Percentiles rank a stretch among this genome's conserved stretches.
Evolutionary conservation across 1,140 invertebrate genomes (phyloP).

Genomic region (Papilio machaon): DNA sequence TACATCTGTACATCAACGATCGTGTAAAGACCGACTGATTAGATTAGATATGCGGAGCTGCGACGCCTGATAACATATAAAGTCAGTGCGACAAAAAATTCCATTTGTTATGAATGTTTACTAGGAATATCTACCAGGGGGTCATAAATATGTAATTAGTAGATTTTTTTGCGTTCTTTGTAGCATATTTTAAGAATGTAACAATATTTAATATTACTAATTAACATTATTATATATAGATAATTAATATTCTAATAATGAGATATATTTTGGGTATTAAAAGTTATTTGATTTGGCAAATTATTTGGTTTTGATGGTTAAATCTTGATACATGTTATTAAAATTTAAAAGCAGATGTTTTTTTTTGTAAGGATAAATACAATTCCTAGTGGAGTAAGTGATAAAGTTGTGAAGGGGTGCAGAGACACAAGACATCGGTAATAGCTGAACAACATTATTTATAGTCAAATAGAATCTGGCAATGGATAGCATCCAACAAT

Average conservation of each 20-base stretch:
- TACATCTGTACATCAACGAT: slow-evolving; percentile 9
- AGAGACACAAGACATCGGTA: neutral
- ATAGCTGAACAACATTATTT: neutral
- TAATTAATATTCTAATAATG: no score
- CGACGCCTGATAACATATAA: neutral
- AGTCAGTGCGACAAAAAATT: slow-evolving; percentile 20
- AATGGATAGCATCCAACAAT: neutral
- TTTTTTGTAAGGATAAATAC: no score
- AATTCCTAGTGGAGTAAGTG: no score
- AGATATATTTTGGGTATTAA: no score
- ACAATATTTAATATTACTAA: neutral
- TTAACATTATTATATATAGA: neutral
- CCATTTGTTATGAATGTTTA: slow-evolving; percentile 12
- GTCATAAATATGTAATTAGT: slow-evolving; percentile 15
- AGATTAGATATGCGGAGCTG: slow-evolving; percentile 29
- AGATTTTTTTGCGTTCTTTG: neutral
- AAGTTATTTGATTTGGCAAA: no score
- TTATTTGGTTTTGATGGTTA: neutral
- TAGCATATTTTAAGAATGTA: neutral
- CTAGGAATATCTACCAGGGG: neutral
- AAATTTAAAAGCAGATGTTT: no score
- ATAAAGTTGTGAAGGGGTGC: no score
- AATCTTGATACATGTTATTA: no score
- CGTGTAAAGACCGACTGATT: slow-evolving; percentile 25
- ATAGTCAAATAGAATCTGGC: neutral